Evolutionary conservation across 2,888 invertebrate species (phyloP), one percentile per base, ranked within the genome.

Genomic region (Anagyrus pseudococci): DNA sequence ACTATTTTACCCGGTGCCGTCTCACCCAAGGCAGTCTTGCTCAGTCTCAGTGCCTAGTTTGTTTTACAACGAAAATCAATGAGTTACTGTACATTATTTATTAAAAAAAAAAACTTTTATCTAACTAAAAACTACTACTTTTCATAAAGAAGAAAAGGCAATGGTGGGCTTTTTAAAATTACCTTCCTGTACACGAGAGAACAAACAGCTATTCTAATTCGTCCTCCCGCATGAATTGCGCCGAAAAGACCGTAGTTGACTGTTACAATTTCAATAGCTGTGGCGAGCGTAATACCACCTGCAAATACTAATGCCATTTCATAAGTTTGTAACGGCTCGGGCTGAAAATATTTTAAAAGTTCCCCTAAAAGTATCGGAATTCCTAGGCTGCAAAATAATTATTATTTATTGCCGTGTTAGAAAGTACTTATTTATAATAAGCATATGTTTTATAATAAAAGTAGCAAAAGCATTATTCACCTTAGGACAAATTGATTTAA

Each of bases 151-250:
- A n/a, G n/a, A n/a, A n/a, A n/a, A n/a, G n/a, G n/a, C n/a, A n/a
- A 33, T 33, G 33, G 6, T 33, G 33, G 33, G 33, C 33, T 33
- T 33, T 75, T 41, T 84, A 81, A 67, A 40, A 19, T 23, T 4
- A 93, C 93, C 88, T 95, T 95, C 83, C 92, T 87, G 76, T 93
- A 94, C 58, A 96, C 86, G 15, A 95, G 82, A 2, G 93, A 90
- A 75, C 93, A 93, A 58, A 90, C 89, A 0, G 94, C 92, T 1
- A 93, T 87, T 69, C 94, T 85, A 58, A 93, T 86, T 81, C 88
- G 87, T 88, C 93, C 91, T 26, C 94, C 94, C 48, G 91, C 86
- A 74, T 91, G 89, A 72, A 88, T 88, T 4, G 88, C 88, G 60
- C 85, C 85, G 75, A 87, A 87, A 37, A 88, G 83, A 55, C 87